phyloP scores from a whole-genome alignment of 1,140 invertebrate genomes.

The Littorina saxatilis region DNA sequence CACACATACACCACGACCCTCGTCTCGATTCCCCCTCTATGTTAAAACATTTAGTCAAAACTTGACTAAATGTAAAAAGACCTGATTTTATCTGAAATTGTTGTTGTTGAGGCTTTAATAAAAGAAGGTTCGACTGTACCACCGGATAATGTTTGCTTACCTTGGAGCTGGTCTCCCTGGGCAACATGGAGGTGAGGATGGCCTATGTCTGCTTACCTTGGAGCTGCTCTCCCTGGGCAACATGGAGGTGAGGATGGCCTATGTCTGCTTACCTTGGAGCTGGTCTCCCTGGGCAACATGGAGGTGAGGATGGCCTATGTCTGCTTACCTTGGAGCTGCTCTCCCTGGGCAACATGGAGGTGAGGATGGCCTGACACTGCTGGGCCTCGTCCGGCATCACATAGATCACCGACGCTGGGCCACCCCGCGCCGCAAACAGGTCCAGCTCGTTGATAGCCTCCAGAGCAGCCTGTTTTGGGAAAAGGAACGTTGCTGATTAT shows the following conservation, averaged over 20 bases:
- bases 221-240: conserved; percentile 98
- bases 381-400: conserved; percentile 98
- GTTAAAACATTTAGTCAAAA: too few relatives aligned
- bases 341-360: conserved; percentile 98
- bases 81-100: not conserved
- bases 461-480: conserved; percentile 93
- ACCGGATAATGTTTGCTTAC: too few relatives aligned
- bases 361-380: conserved; percentile 97
- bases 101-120: not conserved
- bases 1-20: too few relatives aligned
- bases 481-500: too few relatives aligned
- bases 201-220: conserved; percentile 95
- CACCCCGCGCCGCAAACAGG: conserved; percentile 97
- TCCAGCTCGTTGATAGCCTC: conserved; percentile 99
- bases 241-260: conserved; percentile 97
- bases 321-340: conserved; percentile 94
- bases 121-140: not conserved
- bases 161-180: conserved; percentile 98
- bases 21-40: too few relatives aligned
- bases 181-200: conserved; percentile 97
- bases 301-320: conserved; percentile 97
- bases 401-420: conserved; percentile 97
- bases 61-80: too few relatives aligned
- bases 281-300: conserved; percentile 98
- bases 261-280: conserved; percentile 96